Evolutionary conservation across 2,113 vertebrate species (phyloP), one percentile per base, ranked within the genome.

Genomic region (Odocoileus hemionus): DNA sequence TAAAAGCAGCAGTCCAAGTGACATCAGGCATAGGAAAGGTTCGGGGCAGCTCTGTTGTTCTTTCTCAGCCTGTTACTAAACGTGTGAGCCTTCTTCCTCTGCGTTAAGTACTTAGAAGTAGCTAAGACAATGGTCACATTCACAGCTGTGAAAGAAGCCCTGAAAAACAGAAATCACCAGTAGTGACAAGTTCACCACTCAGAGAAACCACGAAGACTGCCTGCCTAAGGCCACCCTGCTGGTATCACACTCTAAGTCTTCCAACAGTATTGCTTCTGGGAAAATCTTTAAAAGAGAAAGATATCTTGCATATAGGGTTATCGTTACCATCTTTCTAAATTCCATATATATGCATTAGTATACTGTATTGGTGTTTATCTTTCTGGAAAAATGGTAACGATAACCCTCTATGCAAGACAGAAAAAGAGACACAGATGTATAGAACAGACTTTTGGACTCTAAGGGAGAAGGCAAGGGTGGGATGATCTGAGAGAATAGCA

Each of bases 141-240:
- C 76, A 70, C 30, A n/a, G 57, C 61, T 93, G 80, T 94, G 45
- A 95, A 86, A 80, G 89, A 85, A 86, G 50, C 7, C 45, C 74
- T 19, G n/a, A 70, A 92, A 96, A 96, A 87, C n/a, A 94, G 23
- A 94, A 82, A 87, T 83, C 33, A 78, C n/a, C 19, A 79, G 58
- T 90, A 85, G 79, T 79, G 33, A 82, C n/a, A 14, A 89, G 58
- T 90, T 86, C n/a, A 76, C 60, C 12, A 85, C 45, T 30, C 28
- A 36, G 28, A 91, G 79, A 90, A 91, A 25, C 30, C 70, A 45
- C 14, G 47, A 78, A 45, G 26, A 92, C 19, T 21, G 47, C 87
- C 80, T 61, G 33, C 82, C 11, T 7, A 89, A 89, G 36, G 89
- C 28, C 50, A 7, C 11, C 86, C 45, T 52, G 25, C 9, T 91